These are phyloP conservation scores for Thalassaphorura encarpata DNA, from an alignment of 1,140 invertebrate genomes.

Conservation along the genomic window DNA sequence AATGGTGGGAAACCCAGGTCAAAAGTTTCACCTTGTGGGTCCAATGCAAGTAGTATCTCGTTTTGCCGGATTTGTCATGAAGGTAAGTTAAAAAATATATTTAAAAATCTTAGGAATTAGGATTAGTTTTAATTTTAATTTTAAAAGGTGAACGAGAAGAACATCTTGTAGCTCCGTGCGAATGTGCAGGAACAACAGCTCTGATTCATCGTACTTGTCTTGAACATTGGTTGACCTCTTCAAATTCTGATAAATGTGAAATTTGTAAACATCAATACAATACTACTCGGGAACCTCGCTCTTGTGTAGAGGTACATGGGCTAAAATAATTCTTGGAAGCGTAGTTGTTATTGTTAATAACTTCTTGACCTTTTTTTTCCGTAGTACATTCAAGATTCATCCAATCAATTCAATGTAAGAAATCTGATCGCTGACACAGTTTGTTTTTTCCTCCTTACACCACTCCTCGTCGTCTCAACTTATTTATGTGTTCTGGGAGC, in stretches of 20 bases:
- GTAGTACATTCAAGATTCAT: constrained; percentile 40
- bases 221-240: constrained; percentile 49
- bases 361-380: constrained; percentile 26
- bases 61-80: constrained; percentile 41
- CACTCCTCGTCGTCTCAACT: constrained; percentile 42
- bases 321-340: constrained; percentile 8
- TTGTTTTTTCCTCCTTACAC: constrained; percentile 45
- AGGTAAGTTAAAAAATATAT: constrained; percentile 12
- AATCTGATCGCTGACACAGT: constrained; percentile 42
- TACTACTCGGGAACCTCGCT: constrained; percentile 36
- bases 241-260: constrained; percentile 47
- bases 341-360: constrained; percentile 2
- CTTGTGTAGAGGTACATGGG: constrained; percentile 37
- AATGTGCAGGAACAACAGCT: constrained; percentile 46
- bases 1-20: no score
- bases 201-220: constrained; percentile 47
- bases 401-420: constrained; percentile 36
- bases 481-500: constrained; percentile 46
- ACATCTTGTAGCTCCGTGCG: constrained; percentile 47
- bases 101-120: not conserved
- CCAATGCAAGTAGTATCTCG: constrained; percentile 25
- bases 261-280: constrained; percentile 47
- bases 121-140: not conserved
- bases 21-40: not conserved
- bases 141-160: constrained; percentile 39